Conservation (phyloP, 2,888 invertebrate species). For the Ptilodon capucinus region DNA sequence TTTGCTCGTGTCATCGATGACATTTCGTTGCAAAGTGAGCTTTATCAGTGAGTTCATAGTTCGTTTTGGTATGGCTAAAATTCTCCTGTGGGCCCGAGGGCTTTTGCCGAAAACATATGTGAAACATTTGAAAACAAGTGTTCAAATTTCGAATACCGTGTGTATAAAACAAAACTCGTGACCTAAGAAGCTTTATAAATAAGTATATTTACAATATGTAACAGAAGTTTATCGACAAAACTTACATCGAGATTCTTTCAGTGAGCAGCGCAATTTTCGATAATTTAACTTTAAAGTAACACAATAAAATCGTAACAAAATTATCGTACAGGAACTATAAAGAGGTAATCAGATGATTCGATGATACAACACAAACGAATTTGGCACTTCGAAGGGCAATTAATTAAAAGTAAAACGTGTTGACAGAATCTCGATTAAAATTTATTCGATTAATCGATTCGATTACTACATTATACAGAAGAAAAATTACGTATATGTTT, state of each 20-base stretch:
- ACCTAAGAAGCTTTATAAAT: conserved; percentile 2
- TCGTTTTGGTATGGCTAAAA: too few species aligned
- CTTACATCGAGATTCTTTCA: conserved; percentile 68
- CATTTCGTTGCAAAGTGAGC: too few species aligned
- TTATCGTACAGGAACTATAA: conserved; percentile 56
- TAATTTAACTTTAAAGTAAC: conserved; percentile 39
- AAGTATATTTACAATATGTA: conserved; percentile 71
- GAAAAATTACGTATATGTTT: conserved; percentile 79
- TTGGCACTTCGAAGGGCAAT: conserved; percentile 72
- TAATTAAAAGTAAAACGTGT: conserved; percentile 39
- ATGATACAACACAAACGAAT: conserved; percentile 59
- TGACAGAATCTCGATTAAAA: conserved; percentile 72
- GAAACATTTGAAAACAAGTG: conserved; percentile 58
- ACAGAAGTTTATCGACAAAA: conserved; percentile 55
- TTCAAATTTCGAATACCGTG: conserved; percentile 51
- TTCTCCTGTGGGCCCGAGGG: too few species aligned
- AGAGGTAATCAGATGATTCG: conserved; percentile 57
- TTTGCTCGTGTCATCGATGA: too few species aligned
- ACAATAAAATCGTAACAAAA: conserved; percentile 41
- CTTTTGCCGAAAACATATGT: conserved; percentile 51
- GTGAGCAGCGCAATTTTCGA: conserved; percentile 9
- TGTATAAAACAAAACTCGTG: conserved; percentile 23
- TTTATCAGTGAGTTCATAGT: too few species aligned
- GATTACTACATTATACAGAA: conserved; percentile 57
- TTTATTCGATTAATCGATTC: conserved; percentile 36